A percentile compares a stretch with the other conserved stretches of the same genome.
Evolutionary conservation across 2,888 invertebrate species (phyloP).

Genomic region (Saturnia pavonia): DNA sequence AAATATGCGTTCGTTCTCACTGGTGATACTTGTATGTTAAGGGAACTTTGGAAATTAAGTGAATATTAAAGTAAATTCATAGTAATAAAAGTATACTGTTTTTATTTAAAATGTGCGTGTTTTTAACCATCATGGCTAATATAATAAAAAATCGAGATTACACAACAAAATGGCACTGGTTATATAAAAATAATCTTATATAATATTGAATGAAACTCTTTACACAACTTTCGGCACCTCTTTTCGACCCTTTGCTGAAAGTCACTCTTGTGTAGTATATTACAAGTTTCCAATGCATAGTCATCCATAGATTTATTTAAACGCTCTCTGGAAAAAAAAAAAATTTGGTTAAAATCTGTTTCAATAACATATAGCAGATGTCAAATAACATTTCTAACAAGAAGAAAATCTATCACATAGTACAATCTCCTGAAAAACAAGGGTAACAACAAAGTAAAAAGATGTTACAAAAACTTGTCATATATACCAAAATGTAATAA

Average conservation of each 20-base stretch:
- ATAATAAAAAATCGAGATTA: conserved; percentile 47
- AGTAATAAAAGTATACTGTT: conserved; percentile 55
- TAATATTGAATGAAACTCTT: conserved; percentile 4
- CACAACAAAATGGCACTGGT: conserved; percentile 63
- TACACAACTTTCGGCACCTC: background rate
- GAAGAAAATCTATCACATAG: too few species aligned
- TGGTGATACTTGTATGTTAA: conserved; percentile 53
- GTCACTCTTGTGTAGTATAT: conserved; percentile 1
- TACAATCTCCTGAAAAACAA: too few species aligned
- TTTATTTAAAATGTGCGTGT: conserved; percentile 52
- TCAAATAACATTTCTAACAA: too few species aligned
- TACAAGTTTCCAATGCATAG: conserved; percentile 24
- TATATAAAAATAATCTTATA: conserved; percentile 43
- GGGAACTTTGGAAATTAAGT: conserved; percentile 59
- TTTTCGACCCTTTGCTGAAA: conserved; percentile 8
- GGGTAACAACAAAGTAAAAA: too few species aligned
- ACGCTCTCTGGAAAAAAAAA: conserved; percentile 65
- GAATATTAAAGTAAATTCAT: conserved; percentile 65
- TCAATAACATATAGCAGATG: too few species aligned
- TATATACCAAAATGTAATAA: too few species aligned
- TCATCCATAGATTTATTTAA: conserved; percentile 57
- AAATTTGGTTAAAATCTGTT: background rate
- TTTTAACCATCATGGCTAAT: conserved; percentile 26
- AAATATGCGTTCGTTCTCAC: conserved; percentile 35
- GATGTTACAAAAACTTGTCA: too few species aligned